These are phyloP conservation scores for Cavia aperea DNA, from an alignment of 2,113 vertebrate genomes.

Conservation along the genomic window DNA sequence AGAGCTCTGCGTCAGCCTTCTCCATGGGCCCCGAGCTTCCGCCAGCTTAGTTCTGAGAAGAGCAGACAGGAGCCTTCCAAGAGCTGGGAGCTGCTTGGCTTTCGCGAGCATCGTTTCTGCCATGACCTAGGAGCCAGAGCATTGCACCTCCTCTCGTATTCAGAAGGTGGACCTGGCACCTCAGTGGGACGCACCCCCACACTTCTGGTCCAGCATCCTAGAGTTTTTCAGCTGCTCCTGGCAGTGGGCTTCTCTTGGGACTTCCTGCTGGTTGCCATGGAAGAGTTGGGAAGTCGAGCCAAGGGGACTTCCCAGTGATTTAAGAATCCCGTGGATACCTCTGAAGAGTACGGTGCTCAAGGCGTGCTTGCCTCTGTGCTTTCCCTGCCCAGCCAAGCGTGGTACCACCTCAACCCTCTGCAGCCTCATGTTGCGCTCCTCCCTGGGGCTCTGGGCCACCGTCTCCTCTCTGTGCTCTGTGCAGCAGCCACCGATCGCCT, in stretches of 20 bases:
- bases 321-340: not conserved
- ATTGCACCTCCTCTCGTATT: not conserved
- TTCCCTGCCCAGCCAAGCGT: not conserved
- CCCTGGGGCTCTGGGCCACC: not conserved
- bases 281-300: not conserved
- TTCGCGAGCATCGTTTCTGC: not conserved
- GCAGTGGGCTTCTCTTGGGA: fast-evolving
- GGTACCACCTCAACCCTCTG: not conserved
- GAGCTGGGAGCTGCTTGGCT: not conserved
- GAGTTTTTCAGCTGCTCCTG: not conserved
- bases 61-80: not conserved
- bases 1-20: not conserved
- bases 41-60: not conserved
- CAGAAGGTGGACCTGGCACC: not conserved
- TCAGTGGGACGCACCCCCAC: not conserved
- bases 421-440: not conserved
- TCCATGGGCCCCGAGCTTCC: not conserved
- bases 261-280: not conserved
- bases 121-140: not conserved
- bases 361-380: not conserved
- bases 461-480: not conserved
- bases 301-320: not conserved
- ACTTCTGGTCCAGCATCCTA: not conserved
- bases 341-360: not conserved
- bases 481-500: not conserved